These are phyloP conservation scores for Stomatorhinus walkeri DNA, from an alignment of 2,797 vertebrate species.

Conservation along the genomic window DNA sequence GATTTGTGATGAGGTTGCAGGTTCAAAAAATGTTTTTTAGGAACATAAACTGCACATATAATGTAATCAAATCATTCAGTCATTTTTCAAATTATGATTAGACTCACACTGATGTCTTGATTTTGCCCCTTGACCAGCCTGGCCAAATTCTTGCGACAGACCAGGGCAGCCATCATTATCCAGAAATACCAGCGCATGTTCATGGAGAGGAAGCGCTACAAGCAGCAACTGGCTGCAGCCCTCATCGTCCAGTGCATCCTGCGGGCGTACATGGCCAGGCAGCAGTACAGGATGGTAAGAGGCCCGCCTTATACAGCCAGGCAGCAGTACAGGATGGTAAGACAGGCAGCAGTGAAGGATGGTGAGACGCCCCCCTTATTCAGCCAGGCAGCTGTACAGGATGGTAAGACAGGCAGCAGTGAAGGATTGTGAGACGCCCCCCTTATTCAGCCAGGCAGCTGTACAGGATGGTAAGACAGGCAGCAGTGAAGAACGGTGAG, in stretches of 20 bases:
- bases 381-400: constrained; percentile 31
- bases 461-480: constrained; percentile 37
- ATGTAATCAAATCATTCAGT: background rate
- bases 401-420: background rate
- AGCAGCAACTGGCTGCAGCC: constrained; percentile 59
- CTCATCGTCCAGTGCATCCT: constrained; percentile 73
- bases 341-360: background rate
- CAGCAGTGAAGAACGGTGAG: background rate
- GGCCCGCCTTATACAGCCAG: constrained; percentile 30
- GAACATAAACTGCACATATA: background rate
- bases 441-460: constrained; percentile 32
- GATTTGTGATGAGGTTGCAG: background rate
- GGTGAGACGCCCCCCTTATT: background rate
- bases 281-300: constrained; percentile 63
- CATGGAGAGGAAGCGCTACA: constrained; percentile 60
- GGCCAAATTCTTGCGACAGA: constrained; percentile 70
- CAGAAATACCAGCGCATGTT: constrained; percentile 84
- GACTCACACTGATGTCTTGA: background rate
- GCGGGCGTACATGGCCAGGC: constrained; percentile 69
- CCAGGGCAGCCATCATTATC: constrained; percentile 73
- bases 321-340: no score
- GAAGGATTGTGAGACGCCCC: background rate
- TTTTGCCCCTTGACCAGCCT: constrained; percentile 56
- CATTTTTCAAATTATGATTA: background rate
- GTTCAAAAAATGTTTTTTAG: background rate